phyloP scores from a whole-genome alignment of 1,140 invertebrate genomes.

The Drosophila erecta region DNA sequence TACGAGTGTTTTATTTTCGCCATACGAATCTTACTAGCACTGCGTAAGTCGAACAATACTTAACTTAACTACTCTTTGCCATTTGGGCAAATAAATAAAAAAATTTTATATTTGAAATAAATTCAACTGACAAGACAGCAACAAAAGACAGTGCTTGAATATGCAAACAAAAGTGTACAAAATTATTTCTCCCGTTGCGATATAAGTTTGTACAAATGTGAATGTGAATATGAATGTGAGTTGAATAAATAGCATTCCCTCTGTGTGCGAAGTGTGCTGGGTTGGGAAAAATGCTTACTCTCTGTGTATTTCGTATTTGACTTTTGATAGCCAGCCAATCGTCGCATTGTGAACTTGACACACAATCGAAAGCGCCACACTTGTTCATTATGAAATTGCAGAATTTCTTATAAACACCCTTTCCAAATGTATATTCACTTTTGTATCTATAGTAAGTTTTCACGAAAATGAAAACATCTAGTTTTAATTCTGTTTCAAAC shows the following conservation, averaged over 20 bases:
- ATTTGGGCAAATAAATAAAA: conserved; percentile 48
- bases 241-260: conserved; percentile 49
- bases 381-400: conserved; percentile 2
- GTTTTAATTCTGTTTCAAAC: too few relatives aligned
- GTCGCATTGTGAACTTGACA: conserved; percentile 70
- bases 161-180: conserved; percentile 37
- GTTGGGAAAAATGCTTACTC: conserved; percentile 26
- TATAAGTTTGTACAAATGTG: conserved; percentile 12
- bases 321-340: conserved; percentile 54
- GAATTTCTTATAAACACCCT: conserved; percentile 1
- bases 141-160: conserved; percentile 18
- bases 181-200: conserved; percentile 11
- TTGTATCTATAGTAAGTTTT: too few relatives aligned
- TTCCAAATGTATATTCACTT: neutral
- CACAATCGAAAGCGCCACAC: conserved; percentile 32
- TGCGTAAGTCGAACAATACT: conserved; percentile 50
- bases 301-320: conserved; percentile 41
- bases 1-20: conserved; percentile 47
- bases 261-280: conserved; percentile 12
- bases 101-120: conserved; percentile 42
- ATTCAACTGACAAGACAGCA: conserved; percentile 22
- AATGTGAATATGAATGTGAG: conserved; percentile 7
- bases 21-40: conserved; percentile 4
- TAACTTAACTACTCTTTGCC: conserved; percentile 13
- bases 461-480: too few relatives aligned